A percentile compares a stretch with the other conserved stretches of the same genome.
phyloP scores from a whole-genome alignment of 1,140 invertebrate species.

The Luehdorfia chinensis region DNA sequence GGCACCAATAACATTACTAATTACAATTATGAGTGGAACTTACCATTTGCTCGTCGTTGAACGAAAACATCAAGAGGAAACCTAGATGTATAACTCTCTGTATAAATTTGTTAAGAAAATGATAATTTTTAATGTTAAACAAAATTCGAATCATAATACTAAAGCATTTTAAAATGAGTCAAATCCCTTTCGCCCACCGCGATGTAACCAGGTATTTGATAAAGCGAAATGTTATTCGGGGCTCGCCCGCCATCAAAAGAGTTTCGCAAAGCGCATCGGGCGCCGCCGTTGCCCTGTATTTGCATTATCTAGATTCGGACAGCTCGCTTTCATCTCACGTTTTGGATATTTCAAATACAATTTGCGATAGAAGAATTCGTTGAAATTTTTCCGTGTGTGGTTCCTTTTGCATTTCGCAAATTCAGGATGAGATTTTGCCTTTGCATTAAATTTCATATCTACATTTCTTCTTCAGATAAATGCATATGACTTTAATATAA shows the following conservation, averaged over 20 bases:
- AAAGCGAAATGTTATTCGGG: constrained; percentile 33
- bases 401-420: constrained; percentile 41
- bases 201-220: constrained; percentile 13
- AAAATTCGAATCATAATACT: too few relatives aligned
- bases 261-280: constrained; percentile 18
- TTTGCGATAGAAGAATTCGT: constrained; percentile 57
- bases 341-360: constrained; percentile 67
- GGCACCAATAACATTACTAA: too few relatives aligned
- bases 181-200: neutral
- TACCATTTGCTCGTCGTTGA: too few relatives aligned
- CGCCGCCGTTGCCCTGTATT: constrained; percentile 34
- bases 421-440: constrained; percentile 32
- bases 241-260: constrained; percentile 25
- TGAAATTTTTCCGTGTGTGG: constrained; percentile 36
- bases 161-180: constrained; percentile 1
- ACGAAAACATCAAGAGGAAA: too few relatives aligned
- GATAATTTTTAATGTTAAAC: too few relatives aligned
- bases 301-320: constrained; percentile 62
- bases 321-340: constrained; percentile 57
- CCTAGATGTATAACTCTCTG: too few relatives aligned
- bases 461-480: neutral
- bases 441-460: constrained; percentile 2
- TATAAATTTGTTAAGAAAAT: too few relatives aligned
- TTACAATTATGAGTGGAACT: too few relatives aligned
- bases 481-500: too few relatives aligned